Base-by-base conservation (phyloP, 2,888 invertebrate species). In the Dicyrtoma fusca region DNA sequence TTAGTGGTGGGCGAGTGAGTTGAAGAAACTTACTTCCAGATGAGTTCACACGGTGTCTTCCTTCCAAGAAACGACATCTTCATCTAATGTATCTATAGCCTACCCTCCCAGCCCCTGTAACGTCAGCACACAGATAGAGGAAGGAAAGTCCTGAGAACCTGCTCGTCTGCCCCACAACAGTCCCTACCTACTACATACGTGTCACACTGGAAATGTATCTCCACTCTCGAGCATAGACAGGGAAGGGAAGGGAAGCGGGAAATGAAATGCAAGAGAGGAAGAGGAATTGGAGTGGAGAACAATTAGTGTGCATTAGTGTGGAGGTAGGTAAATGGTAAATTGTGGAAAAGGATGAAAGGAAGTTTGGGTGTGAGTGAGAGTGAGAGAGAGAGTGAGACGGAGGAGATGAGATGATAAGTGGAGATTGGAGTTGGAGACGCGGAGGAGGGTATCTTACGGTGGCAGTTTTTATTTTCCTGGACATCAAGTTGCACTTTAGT, bases 401-500 rank as follows among this genome's bases (percentile, higher is more conserved):
- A 68, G 45, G 53, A 68, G 75, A 73, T 53, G 71, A 70, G 69
- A 69, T 62, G 71, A 70, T 71, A 69, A 71, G 69, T 69, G 69
- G 62, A 61, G 74, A 63, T 66, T 74, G 64, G 64, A 62, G 62
- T 62, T 10, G 25, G 59, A 42, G 44, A 51, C 34, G 45, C 14
- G 44, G 11, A 73, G 69, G 49, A 68, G 72, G 69, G 69, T 72
- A 72, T 74, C 69, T 74, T 74, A 72, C 59, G 72, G 72, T 75
- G 70, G 70, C 71, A 76, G 75, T 77, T 79, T 78, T 79, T 78
- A 78, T 80, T 78, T 77, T 76, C 77, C 75, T 76, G 78, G 78
- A 80, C 80, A 80, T 79, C 79, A 74, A 78, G 77, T 77, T 77
- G 80, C 79, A 80, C 80, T 80, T 80, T 75, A 75, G 75, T 79